Base-by-base conservation (phyloP, 2,797 vertebrate species). In the Mus minutoides region DNA sequence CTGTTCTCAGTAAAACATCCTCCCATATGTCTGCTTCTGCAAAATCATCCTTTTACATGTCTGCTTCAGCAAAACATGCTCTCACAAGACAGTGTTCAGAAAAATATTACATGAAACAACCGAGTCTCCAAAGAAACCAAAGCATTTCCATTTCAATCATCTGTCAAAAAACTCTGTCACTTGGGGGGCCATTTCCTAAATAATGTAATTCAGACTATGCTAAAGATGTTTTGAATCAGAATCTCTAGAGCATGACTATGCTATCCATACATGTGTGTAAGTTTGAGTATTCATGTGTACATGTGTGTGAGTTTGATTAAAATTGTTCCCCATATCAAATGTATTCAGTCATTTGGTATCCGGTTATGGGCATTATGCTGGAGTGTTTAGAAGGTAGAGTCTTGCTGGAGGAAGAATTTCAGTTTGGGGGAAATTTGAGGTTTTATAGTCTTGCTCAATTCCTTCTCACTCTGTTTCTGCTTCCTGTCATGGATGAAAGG, bases 141-240 rank as follows among this genome's bases (percentile, higher is more conserved):
- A 67, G n/a, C n/a, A 8, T 69, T 69, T n/a, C 67, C 16, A 19
- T 24, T 69, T 69, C 67, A 69, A 16, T 26, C 67, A 49, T 37
- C 26, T 37, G 9, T 2, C 19, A 94, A 69, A 17, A 12, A 1
- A 6, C 75, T 19, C 37, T 79, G 12, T 13, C 24, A 64, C 11
- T n/a, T 58, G 40, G 37, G 4, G 24, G 31, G 79, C 4, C 71
- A 75, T 29, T 86, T 54, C 26, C n/a, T 52, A 19, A 91, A 71
- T 19, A 40, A 52, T 19, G 52, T 79, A 79, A 2, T 93, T 12
- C 12, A 94, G 34, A 4, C 5, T 79, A 1, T 49, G 49, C 78
- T 24, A 91, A 17, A 80, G 19, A 80, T 67, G 17, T 37, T 80
- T 92, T 71, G 11, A 88, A 84, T 92, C 26, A 92, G 58, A 97